Base-by-base conservation (phyloP, 2,113 vertebrate genomes). In the Mustelus asterias region DNA sequence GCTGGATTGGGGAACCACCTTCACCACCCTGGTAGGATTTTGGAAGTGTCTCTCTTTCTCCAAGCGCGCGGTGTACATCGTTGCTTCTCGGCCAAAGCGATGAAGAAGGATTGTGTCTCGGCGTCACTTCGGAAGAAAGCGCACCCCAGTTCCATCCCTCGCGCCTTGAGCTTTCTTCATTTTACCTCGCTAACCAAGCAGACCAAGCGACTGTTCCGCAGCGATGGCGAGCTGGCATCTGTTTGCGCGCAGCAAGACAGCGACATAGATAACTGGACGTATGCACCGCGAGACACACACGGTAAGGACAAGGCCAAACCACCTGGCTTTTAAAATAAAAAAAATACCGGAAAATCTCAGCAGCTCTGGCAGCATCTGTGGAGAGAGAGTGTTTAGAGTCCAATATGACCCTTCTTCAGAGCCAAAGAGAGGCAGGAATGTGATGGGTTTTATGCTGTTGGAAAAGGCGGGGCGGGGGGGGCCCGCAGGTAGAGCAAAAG, bases 81-180 rank as follows among this genome's bases (percentile, higher is more conserved):
- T 33, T 60, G 58, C 70, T 96, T 96, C 96, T 96, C 96, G 96
- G 95, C 95, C 96, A 96, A 95, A 96, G 98, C 97, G 96, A 99
- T 99, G 98, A 98, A 98, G 97, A 98, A 98, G 96, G 98, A 99
- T 96, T 97, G 97, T 96, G 97, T 97, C 96, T 98, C 98, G 0
- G 97, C 97, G 80, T 98, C 98, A 96, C 98, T 98, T 97, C 97
- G 97, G 96, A 97, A 97, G 97, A 98, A 97, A 97, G 97, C 98
- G 96, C 98, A 98, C 96, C 96, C 98, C 0, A 97, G 97, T n/a
- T 97, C 98, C 65, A 97, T 99, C 96, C 98, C 98, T 2, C 98
- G 98, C 29, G 98, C 99, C 96, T 98, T 99, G 96, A 99, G 98
- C 97, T 99, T 99, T 99, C 98, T 99, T 97, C 99, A 97, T 97